Evolutionary conservation across 2,797 vertebrate species (phyloP).

Genomic region (Macroramphosus scolopax): DNA sequence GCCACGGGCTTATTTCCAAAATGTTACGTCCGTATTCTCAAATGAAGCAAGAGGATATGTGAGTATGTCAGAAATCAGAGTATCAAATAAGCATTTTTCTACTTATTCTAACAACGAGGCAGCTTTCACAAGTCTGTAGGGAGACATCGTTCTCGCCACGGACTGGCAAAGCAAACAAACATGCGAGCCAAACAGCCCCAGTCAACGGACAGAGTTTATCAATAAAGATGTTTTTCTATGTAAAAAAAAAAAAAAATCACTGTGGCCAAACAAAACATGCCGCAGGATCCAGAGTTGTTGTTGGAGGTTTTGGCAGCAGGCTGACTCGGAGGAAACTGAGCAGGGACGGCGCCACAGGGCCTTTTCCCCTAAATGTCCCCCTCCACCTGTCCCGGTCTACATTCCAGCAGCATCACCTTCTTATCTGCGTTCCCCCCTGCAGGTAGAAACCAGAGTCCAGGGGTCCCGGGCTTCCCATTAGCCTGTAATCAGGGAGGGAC

Average conservation of each 20-base stretch:
- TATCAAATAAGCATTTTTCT: too few relatives aligned
- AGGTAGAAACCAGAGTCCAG: slow-evolving; percentile 22
- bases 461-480: slow-evolving; percentile 31
- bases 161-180: slow-evolving; percentile 70
- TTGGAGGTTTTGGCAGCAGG: slow-evolving; percentile 60
- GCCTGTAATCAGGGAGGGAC: slow-evolving; percentile 42
- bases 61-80: too few relatives aligned
- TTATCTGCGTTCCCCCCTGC: slow-evolving; percentile 27
- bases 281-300: slow-evolving; percentile 54
- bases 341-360: slow-evolving; percentile 40
- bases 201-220: slow-evolving; percentile 70
- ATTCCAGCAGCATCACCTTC: slow-evolving; percentile 59
- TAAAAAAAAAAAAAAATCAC: slow-evolving; percentile 71
- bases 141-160: slow-evolving; percentile 57
- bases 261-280: slow-evolving; percentile 70
- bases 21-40: too few relatives aligned
- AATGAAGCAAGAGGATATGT: too few relatives aligned
- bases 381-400: slow-evolving; percentile 55
- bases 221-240: slow-evolving; percentile 78
- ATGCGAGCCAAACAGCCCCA: slow-evolving; percentile 61
- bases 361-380: slow-evolving; percentile 12
- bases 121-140: slow-evolving; percentile 47
- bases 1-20: too few relatives aligned
- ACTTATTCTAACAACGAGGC: slow-evolving; percentile 42
- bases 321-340: slow-evolving; percentile 46